Percentiles rank a stretch among this genome's conserved stretches.
Evolutionary conservation across 2,888 invertebrate genomes (phyloP).

Genomic region (Monochamus alternatus): DNA sequence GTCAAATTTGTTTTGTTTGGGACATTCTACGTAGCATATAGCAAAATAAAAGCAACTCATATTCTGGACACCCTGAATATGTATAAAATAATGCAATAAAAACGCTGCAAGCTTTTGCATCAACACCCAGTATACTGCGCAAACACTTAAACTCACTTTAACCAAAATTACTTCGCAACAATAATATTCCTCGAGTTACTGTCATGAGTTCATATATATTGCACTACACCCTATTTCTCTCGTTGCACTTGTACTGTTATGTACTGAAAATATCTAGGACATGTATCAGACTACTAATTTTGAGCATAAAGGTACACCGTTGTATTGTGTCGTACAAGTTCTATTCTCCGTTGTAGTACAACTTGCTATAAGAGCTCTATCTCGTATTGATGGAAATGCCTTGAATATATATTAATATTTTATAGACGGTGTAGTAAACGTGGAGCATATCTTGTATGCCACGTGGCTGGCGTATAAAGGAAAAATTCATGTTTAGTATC

Average conservation of each 20-base stretch:
- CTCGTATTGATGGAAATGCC: background rate
- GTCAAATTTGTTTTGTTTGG: no score
- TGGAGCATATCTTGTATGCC: constrained; percentile 15
- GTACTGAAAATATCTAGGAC: background rate
- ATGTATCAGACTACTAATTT: background rate
- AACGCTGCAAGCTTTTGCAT: no score
- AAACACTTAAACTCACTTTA: no score
- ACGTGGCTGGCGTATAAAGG: background rate
- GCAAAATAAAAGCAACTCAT: no score
- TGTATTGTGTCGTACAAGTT: background rate
- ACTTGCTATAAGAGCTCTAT: background rate
- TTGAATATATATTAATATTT: constrained; percentile 20
- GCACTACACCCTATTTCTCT: no score
- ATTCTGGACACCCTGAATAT: no score
- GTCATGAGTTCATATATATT: no score
- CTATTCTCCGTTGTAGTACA: background rate
- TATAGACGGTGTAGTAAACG: constrained; percentile 14
- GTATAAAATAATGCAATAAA: no score
- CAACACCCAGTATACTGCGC: no score
- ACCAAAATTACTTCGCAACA: no score
- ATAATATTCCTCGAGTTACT: no score
- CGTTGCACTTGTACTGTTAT: background rate
- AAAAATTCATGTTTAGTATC: constrained; percentile 12
- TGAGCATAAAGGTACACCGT: background rate
- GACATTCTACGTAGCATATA: no score